These are phyloP conservation scores for Scaptomyza parva DNA, from an alignment of 2,888 invertebrate genomes.

Conservation along the genomic window DNA sequence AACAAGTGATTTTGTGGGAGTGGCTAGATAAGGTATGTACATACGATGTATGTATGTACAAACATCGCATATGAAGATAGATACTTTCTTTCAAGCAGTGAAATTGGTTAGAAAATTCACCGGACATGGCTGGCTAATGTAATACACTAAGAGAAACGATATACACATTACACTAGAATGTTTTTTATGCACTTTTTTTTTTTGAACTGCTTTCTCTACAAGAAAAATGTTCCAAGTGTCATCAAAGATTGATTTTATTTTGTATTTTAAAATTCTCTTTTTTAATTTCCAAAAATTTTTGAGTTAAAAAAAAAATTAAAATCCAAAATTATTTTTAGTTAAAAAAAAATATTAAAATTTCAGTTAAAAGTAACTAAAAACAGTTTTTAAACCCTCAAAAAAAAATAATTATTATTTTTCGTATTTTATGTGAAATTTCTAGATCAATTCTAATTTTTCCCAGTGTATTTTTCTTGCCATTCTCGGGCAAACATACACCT, in stretches of 20 bases:
- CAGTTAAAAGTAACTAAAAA: too few relatives aligned
- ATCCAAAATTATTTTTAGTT: too few relatives aligned
- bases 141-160: conserved; percentile 5
- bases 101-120: conserved; percentile 36
- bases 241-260: too few relatives aligned
- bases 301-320: too few relatives aligned
- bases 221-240: too few relatives aligned
- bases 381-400: too few relatives aligned
- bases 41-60: conserved; percentile 7
- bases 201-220: background rate
- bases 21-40: conserved; percentile 32
- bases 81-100: conserved; percentile 39
- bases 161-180: background rate
- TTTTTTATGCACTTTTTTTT: too few relatives aligned
- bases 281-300: too few relatives aligned
- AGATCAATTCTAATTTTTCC: background rate
- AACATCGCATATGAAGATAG: background rate
- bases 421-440: too few relatives aligned
- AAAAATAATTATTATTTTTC: too few relatives aligned
- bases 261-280: too few relatives aligned
- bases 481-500: background rate
- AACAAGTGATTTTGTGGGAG: conserved; percentile 44
- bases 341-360: too few relatives aligned
- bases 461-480: background rate
- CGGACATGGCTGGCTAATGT: background rate